Base-by-base conservation (phyloP, 30 jellyfish, hydroid and myxozoan species). In the Hydra vulgaris region DNA sequence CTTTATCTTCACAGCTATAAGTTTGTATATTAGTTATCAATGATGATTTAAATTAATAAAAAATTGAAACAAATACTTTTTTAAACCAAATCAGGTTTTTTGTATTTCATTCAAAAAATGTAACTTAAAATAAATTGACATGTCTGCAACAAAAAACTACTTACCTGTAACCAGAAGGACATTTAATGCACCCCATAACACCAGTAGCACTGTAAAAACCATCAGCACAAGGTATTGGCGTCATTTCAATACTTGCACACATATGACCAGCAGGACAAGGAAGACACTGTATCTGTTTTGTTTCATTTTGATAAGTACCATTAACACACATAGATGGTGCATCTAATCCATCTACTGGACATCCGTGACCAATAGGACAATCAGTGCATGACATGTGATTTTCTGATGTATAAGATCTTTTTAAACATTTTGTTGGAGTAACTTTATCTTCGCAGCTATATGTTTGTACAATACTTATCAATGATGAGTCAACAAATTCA, bases 291-390 rank as follows among this genome's bases (percentile, higher is more conserved):
- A 75, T 15, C 55, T 86, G 88, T 18, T 83, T 86, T 27, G 91
- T 77, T 25, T 85, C 86, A 40, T 86, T 81, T 71, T 90, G 97
- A 69, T 90, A 90, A 26, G 97, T 90, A 8, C 97, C 96, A 78
- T 90, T 90, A 4, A 70, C 71, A 66, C 97, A 90, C 17, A 78
- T 66, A 7, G 74, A 26, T 25, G 98, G 94, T 22, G 84, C 87
- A 68, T 67, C 81, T 23, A 87, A 73, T 15, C 83, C 86, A 53
- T 82, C 91, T 20, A 70, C 79, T 7, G 96, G 95, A 74, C 97
- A 89, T 70, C 78, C 76, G 73, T 56, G 81, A 1, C 97, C 97
- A 7, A 53, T 40, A 0, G 95, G 97, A 76, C 97, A 89, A 21
- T 56, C 89, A 16, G 0, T 84, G 74, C 97, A 89, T 5, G 81